A percentile compares a stretch with the other conserved stretches of the same genome.
Evolutionary conservation across 1,140 invertebrate genomes (phyloP).

Genomic region (Apis cerana): DNA sequence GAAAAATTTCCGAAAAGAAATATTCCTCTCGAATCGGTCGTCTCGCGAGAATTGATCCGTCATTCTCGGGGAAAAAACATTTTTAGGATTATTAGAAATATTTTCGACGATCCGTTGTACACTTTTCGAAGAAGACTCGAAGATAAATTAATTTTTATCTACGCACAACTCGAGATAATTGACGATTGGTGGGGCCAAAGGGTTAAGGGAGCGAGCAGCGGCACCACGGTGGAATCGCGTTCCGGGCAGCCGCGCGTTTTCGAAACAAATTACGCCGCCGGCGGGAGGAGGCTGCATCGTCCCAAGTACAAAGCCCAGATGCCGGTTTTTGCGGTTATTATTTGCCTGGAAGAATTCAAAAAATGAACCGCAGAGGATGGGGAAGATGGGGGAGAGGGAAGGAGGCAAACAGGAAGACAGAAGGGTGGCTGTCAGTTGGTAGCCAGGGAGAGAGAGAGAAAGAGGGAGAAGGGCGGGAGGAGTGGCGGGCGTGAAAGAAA

Average conservation of each 20-base stretch:
- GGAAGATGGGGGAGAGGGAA: not conserved
- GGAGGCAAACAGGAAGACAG: slow-evolving; percentile 17
- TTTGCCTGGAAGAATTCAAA: slow-evolving; percentile 47
- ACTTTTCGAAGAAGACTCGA: not conserved
- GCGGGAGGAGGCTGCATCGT: not conserved
- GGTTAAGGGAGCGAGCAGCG: not conserved
- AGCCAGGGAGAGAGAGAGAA: not conserved
- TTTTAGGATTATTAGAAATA: no score
- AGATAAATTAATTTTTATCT: no score
- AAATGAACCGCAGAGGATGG: slow-evolving; percentile 44
- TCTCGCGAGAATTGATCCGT: no score
- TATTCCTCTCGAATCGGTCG: no score
- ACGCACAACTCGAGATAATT: not conserved
- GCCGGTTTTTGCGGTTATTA: slow-evolving; percentile 42
- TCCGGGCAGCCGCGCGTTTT: slow-evolving; percentile 15
- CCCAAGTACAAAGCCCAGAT: slow-evolving; percentile 36
- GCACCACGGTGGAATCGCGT: not conserved
- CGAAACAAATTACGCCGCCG: slow-evolving; percentile 27
- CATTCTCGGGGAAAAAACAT: no score
- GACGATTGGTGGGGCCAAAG: not conserved
- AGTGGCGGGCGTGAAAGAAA: not conserved
- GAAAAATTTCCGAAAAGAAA: no score
- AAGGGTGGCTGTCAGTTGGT: slow-evolving; percentile 23
- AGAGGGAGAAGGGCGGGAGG: not conserved
- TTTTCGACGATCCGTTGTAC: not conserved